Evolutionary conservation across 2,113 vertebrate genomes (phyloP).

Genomic region (Collichthys lucidus): DNA sequence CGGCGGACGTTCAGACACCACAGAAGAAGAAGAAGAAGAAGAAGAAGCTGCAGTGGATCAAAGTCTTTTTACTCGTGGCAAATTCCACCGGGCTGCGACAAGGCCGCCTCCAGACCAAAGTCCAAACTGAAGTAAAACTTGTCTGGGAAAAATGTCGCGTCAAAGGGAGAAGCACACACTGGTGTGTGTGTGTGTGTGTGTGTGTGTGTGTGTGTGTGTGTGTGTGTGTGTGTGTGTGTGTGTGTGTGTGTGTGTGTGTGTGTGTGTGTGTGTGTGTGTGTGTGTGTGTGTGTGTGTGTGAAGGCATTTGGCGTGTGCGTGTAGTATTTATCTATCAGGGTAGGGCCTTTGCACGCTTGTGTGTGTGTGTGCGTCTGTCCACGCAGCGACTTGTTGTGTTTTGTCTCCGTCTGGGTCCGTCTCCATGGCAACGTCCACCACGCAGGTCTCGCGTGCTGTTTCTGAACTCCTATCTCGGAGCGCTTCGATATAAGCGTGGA

Average conservation of each 20-base stretch:
- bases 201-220: conserved; percentile 12
- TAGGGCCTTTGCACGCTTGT: conserved; percentile 6
- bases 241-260: conserved; percentile 13
- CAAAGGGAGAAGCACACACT: conserved; percentile 32
- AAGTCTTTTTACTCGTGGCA: conserved; percentile 64
- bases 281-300: conserved; percentile 9
- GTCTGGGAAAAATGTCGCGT: conserved; percentile 69
- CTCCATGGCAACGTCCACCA: conserved; percentile 15
- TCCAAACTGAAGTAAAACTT: conserved; percentile 62
- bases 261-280: conserved; percentile 23
- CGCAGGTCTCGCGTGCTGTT: not conserved
- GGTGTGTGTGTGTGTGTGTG: conserved; percentile 10
- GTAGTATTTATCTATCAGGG: conserved; percentile 69
- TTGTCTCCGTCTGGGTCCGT: conserved; percentile 22
- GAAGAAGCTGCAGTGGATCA: conserved; percentile 40
- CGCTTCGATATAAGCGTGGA: no score
- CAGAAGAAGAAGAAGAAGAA: conserved; percentile 62
- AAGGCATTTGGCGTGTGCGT: conserved; percentile 57
- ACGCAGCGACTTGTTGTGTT: conserved; percentile 19
- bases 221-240: conserved; percentile 11
- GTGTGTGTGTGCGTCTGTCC: conserved; percentile 13
- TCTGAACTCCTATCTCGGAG: not conserved
- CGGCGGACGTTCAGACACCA: conserved; percentile 41
- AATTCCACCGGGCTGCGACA: conserved; percentile 71
- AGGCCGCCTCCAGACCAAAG: conserved; percentile 66